phyloP scores from a whole-genome alignment of 2,888 invertebrate genomes.

The Drosophila nigritarsus region DNA sequence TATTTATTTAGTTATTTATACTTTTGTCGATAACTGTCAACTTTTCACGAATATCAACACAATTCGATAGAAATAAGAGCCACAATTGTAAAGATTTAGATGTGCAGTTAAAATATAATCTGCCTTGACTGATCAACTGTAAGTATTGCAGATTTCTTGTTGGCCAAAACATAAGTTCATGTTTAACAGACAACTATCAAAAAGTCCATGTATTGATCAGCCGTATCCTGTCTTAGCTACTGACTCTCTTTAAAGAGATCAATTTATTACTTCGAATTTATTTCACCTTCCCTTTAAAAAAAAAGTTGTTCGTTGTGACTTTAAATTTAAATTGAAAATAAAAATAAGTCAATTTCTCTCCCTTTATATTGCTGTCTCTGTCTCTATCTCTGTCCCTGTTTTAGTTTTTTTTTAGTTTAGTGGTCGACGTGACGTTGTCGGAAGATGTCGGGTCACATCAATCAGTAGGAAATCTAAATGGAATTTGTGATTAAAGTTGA shows the following conservation, averaged over 20 bases:
- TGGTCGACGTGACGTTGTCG: slow-evolving; percentile 58
- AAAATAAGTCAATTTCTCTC: no score
- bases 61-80: neutral
- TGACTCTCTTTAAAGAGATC: neutral
- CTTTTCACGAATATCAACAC: neutral
- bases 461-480: slow-evolving; percentile 83
- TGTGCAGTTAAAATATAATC: neutral
- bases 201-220: neutral
- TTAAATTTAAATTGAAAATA: slow-evolving; percentile 20
- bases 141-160: neutral
- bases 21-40: neutral
- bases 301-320: neutral
- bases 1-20: neutral
- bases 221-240: neutral
- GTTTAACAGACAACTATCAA: no score
- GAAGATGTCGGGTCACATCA: slow-evolving; percentile 81
- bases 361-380: neutral
- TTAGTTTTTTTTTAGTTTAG: slow-evolving; percentile 39
- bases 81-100: neutral
- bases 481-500: slow-evolving; percentile 85
- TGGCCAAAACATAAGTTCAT: neutral
- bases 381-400: neutral
- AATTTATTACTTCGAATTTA: neutral
- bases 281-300: neutral
- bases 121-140: neutral